phyloP scores from a whole-genome alignment of 2,888 invertebrate species.

The Mesoligia furuncula region DNA sequence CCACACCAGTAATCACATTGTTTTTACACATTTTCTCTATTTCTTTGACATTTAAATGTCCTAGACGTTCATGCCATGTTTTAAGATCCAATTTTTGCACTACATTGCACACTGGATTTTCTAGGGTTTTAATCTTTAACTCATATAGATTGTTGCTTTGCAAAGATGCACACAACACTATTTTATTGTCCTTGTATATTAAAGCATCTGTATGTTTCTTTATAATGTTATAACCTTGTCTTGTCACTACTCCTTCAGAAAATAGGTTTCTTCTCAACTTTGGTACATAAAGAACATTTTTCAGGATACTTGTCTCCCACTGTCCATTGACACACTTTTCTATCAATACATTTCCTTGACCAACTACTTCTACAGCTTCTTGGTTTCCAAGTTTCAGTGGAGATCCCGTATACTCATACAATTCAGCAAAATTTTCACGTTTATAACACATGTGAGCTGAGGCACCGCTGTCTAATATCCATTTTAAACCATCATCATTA shows the following conservation, averaged over 20 bases:
- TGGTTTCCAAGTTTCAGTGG: neutral
- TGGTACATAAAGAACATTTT: constrained; percentile 67
- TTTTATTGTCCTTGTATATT: neutral
- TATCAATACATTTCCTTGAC: constrained; percentile 2
- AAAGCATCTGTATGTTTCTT: constrained; percentile 54
- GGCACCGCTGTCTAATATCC: too few species aligned
- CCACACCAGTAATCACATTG: too few species aligned
- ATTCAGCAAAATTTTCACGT: constrained; percentile 1
- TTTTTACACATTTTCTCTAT: too few species aligned
- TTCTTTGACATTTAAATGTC: too few species aligned
- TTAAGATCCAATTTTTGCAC: constrained; percentile 12
- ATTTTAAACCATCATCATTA: too few species aligned
- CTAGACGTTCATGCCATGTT: neutral
- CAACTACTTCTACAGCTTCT: constrained; percentile 1
- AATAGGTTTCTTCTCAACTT: constrained; percentile 36
- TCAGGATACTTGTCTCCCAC: neutral
- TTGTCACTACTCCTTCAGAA: constrained; percentile 68
- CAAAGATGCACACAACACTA: constrained; percentile 1
- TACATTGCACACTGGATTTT: constrained; percentile 3
- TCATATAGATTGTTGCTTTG: neutral
- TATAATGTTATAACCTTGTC: constrained; percentile 64
- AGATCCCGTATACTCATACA: constrained; percentile 4
- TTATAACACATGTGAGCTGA: constrained; percentile 7
- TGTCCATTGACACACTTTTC: constrained; percentile 2
- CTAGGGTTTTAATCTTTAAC: neutral